Base-by-base conservation (phyloP, 1,140 invertebrate genomes). In the Rhyacophila brunnea region DNA sequence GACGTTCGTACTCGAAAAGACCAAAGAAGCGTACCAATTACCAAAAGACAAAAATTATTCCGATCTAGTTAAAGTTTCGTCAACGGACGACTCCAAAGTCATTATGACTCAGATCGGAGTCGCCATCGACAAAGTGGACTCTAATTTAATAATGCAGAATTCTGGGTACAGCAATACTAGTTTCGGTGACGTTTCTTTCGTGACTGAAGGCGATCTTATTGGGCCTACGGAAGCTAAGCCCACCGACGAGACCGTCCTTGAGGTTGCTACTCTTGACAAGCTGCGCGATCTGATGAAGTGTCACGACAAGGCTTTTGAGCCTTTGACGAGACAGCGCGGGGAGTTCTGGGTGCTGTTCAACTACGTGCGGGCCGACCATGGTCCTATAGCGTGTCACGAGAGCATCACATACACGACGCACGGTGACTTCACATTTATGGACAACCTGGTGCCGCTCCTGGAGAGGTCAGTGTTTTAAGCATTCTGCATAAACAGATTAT, bases 271-370 rank as follows among this genome's bases (percentile, higher is more conserved):
- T 0, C 57, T 75, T 11, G 58, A 64, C 7, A 67, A 68, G 9
- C 66, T 79, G 34, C 70, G 75, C 5, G 67, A 71, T 7, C 63
- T 81, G 6, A 68, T 82, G 17, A 75, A 74, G 23, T 92, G 90
- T 68, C 78, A 84, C 51, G 88, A 91, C 58, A 85, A 80, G 58
- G 78, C 83, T 1, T 77, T 80, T 64, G 73, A 81, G 28, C 81
- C 84, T 9, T 81, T 82, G 60, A 88, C 84, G 9, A 78, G 85
- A 45, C 91, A 93, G 68, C 82, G 91, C 6, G 92, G 92, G 10
- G 90, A 92, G 66, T 95, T 89, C 69, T 94, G 91, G 91, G 90
- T 95, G 51, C 77, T 96, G 7, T 90, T 93, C 72, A 93, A 95
- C 77, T 95, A 93, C 70, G 83, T 95, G 47, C 75, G 78, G 68